Conservation (phyloP, 2,888 invertebrate genomes). For the Abscondita cerata region DNA sequence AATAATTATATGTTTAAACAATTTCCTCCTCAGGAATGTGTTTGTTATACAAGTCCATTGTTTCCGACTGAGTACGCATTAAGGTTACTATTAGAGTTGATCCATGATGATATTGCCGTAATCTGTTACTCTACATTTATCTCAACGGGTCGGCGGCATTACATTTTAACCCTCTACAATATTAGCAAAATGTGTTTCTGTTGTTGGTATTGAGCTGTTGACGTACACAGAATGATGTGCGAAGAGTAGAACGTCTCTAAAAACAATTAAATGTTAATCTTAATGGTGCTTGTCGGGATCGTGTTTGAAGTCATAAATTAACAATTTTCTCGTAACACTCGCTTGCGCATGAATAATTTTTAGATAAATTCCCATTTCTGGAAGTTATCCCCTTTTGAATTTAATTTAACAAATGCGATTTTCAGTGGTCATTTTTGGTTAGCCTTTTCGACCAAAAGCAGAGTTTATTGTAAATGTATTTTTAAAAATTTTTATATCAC, state of each 20-base stretch:
- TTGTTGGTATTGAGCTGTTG: constrained; percentile 21
- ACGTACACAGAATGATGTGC: constrained; percentile 7
- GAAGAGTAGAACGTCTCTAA: constrained; percentile 1
- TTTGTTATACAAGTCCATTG: constrained; percentile 22
- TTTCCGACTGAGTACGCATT: constrained; percentile 20
- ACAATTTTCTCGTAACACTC: no score
- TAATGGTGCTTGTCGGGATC: not conserved
- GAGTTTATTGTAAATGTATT: no score
- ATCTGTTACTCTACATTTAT: constrained; percentile 3
- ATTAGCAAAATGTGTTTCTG: constrained; percentile 18
- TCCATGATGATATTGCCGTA: constrained; percentile 7
- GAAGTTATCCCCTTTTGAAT: no score
- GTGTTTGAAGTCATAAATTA: no score
- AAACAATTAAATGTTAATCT: constrained; percentile 17
- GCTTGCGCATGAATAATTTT: no score
- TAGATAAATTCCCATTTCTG: no score
- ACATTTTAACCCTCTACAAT: constrained; percentile 23
- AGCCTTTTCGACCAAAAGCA: no score
- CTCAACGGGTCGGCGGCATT: constrained; percentile 2
- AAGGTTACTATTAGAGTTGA: constrained; percentile 18
- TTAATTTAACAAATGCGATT: no score
- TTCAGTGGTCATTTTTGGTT: no score
- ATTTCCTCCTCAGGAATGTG: constrained; percentile 21
- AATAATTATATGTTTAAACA: constrained; percentile 8
- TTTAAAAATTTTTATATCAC: no score